Evolutionary conservation across 2,113 vertebrate species (phyloP).

Genomic region (Eptesicus fuscus): DNA sequence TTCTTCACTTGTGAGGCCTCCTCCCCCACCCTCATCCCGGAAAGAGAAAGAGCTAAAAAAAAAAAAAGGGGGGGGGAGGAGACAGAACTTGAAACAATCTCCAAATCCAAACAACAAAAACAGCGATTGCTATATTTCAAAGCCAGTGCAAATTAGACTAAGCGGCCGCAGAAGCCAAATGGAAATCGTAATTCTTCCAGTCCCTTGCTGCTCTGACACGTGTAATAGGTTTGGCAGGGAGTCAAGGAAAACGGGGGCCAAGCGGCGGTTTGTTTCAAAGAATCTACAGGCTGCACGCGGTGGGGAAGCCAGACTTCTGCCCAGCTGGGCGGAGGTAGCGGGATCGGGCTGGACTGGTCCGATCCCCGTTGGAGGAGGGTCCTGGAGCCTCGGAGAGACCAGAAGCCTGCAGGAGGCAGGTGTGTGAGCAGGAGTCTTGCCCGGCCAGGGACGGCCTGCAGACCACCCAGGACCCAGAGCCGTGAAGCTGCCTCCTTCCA

Average conservation of each 20-base stretch:
- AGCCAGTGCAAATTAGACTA: constrained; percentile 81
- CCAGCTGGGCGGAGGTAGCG: constrained; percentile 10
- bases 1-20: not conserved
- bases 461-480: not conserved
- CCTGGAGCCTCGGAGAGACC: not conserved
- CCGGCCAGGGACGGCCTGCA: not conserved
- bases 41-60: constrained; percentile 46
- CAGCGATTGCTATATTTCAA: constrained; percentile 77
- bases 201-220: constrained; percentile 75
- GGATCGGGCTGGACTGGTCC: not conserved
- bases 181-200: constrained; percentile 81
- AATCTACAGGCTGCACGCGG: constrained; percentile 62
- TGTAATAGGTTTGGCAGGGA: constrained; percentile 81
- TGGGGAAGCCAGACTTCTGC: constrained; percentile 63
- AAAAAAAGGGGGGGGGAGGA: not conserved
- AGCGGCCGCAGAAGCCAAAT: constrained; percentile 78
- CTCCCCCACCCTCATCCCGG: not conserved
- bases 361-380: not conserved
- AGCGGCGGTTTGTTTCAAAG: constrained; percentile 56
- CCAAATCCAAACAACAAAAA: constrained; percentile 61
- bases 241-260: constrained; percentile 78
- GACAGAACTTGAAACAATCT: constrained; percentile 57
- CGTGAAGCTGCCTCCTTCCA: not conserved
- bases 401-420: not conserved
- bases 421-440: accelerated